Evolutionary conservation across 2,113 vertebrate species (phyloP), one percentile per base, ranked within the genome.

Genomic region (Columba livia): DNA sequence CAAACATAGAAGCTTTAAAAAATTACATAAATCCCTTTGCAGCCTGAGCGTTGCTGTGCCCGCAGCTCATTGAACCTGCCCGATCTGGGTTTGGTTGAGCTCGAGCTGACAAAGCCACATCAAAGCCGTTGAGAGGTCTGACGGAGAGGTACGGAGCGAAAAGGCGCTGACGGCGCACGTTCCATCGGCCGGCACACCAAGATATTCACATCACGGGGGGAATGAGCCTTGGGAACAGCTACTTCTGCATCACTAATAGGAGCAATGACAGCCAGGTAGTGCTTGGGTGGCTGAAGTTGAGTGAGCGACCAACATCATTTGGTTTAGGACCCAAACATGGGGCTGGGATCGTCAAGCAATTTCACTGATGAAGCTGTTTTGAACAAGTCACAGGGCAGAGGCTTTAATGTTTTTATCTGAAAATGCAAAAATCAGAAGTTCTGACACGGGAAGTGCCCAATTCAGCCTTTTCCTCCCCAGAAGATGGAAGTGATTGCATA

Each of bases 101-200:
- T 65, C 11, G 10, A 90, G 42, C 84, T 50, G 67, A 40, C 32
- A 29, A 7, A n/a, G 97, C 96, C 95, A 97, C 96, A 95, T 95
- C 95, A 97, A 96, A 92, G 96, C 72, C 9, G 14, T 2, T 77
- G 79, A 95, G 95, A 91, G 66, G 72, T 51, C 65, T 65, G 6
- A 36, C 2, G 0, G 1, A 42, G 53, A 66, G 67, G 62, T 26
- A 64, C 21, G 47, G 2, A 71, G 89, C 24, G 54, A 90, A 38
- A 94, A 97, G 94, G 65, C 48, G 96, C 96, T 94, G 96, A 93
- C 65, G n/a, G 24, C 15, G 92, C 85, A 64, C 18, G 9, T 97
- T 97, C 58, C 73, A 21, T 95, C 96, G 97, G 82, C 90, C 74
- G 13, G 38, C 61, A 40, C 40, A 18, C 64, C 38, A 50, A 57